Evolutionary conservation across 2,888 invertebrate species (phyloP).

Genomic region (Callyntrura sp.): DNA sequence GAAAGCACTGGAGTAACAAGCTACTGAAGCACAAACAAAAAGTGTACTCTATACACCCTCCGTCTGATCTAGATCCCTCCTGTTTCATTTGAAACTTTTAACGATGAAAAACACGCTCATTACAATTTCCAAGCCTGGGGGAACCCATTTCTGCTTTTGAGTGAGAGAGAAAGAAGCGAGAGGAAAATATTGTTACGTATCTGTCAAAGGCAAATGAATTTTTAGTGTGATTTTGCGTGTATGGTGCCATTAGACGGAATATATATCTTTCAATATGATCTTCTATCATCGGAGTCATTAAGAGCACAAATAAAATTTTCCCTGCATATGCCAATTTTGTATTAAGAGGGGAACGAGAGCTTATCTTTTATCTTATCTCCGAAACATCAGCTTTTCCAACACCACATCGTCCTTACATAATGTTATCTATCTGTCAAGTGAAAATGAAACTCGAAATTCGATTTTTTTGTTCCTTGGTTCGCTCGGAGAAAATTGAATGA

Average conservation of each 20-base stretch:
- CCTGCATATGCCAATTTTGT: background rate
- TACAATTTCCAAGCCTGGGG: slow-evolving; percentile 41
- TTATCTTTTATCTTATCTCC: slow-evolving; percentile 32
- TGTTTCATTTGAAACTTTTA: slow-evolving; percentile 30
- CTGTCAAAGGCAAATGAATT: slow-evolving; percentile 50
- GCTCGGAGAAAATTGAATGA: slow-evolving; percentile 19
- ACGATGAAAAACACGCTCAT: slow-evolving; percentile 31
- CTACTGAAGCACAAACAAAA: slow-evolving; percentile 6
- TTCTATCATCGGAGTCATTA: slow-evolving; percentile 17
- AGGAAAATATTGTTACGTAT: slow-evolving; percentile 17
- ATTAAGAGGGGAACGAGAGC: background rate
- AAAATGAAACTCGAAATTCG: slow-evolving; percentile 24
- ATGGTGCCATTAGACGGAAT: background rate
- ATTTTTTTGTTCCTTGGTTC: slow-evolving; percentile 8
- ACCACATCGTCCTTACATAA: background rate
- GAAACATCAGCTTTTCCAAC: background rate
- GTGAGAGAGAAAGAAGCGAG: background rate
- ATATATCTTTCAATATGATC: slow-evolving; percentile 47
- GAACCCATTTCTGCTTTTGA: slow-evolving; percentile 29
- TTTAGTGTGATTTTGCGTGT: slow-evolving; percentile 66
- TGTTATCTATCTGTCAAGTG: background rate
- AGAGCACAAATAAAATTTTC: background rate
- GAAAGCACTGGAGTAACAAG: background rate
- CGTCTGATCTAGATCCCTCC: background rate
- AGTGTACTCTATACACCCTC: background rate